phyloP scores from a whole-genome alignment of 2,113 vertebrate species.

The Cyanistes caeruleus region DNA sequence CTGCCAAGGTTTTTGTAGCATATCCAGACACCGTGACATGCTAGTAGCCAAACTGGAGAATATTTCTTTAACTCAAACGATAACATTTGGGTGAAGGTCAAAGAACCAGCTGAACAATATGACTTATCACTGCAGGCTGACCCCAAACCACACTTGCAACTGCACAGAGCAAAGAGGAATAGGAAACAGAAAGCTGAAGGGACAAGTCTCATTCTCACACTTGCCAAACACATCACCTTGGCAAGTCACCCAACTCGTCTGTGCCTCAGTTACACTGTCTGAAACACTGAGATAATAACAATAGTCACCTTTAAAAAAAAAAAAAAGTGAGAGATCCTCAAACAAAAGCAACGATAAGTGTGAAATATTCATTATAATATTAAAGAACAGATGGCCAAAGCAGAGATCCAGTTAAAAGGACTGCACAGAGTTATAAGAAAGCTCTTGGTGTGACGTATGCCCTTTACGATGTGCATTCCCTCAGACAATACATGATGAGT shows the following conservation, averaged over 20 bases:
- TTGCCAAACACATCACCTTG: slow-evolving; percentile 5
- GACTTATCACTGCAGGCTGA: background rate
- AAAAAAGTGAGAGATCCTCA: slow-evolving; percentile 41
- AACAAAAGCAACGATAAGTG: slow-evolving; percentile 40
- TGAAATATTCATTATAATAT: slow-evolving; percentile 61
- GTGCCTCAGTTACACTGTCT: slow-evolving; percentile 27
- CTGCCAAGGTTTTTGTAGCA: background rate
- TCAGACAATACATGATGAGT: slow-evolving; percentile 54
- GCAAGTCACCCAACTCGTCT: slow-evolving; percentile 22
- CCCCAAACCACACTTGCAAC: background rate
- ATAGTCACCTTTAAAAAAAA: slow-evolving; percentile 39
- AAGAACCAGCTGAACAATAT: slow-evolving; percentile 30
- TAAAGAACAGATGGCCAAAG: slow-evolving; percentile 61
- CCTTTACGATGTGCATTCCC: slow-evolving; percentile 42
- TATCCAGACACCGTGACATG: background rate
- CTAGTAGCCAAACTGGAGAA: slow-evolving; percentile 53
- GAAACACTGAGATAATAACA: slow-evolving; percentile 53
- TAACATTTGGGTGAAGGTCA: slow-evolving; percentile 41
- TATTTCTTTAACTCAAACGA: background rate
- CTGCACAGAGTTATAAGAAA: slow-evolving; percentile 50
- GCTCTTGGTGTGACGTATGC: slow-evolving; percentile 40
- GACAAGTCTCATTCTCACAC: background rate
- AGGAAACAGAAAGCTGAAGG: background rate
- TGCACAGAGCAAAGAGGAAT: background rate
- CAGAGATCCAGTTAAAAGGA: slow-evolving; percentile 57